A percentile compares a stretch with the other conserved stretches of the same genome.
phyloP scores from a whole-genome alignment of 2,888 invertebrate genomes.

The Trichogramma dendrolimi region DNA sequence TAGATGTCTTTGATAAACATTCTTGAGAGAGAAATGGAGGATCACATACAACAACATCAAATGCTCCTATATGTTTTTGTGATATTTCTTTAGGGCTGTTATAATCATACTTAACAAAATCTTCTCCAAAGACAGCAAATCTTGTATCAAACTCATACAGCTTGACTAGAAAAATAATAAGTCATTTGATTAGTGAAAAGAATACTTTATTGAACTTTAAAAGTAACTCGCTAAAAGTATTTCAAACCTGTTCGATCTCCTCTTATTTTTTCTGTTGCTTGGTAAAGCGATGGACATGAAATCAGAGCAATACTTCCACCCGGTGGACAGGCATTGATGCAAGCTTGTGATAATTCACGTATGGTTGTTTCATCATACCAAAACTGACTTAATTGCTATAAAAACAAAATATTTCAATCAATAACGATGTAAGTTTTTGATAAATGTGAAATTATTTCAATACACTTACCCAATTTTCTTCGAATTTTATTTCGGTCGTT shows the following conservation, averaged over 20 bases:
- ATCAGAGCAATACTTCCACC: constrained; percentile 73
- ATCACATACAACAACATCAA: constrained; percentile 85
- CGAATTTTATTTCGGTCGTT: constrained; percentile 58
- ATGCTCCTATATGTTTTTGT: constrained; percentile 58
- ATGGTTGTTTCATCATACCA: constrained; percentile 90
- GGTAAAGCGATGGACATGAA: constrained; percentile 84
- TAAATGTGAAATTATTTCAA: constrained; percentile 13
- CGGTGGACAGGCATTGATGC: constrained; percentile 56
- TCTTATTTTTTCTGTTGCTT: constrained; percentile 58
- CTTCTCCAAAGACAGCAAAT: constrained; percentile 71
- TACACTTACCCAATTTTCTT: constrained; percentile 74
- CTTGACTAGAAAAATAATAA: constrained; percentile 57
- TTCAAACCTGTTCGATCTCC: constrained; percentile 54
- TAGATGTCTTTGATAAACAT: constrained; percentile 78
- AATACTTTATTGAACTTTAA: constrained; percentile 1
- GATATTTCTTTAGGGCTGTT: constrained; percentile 70
- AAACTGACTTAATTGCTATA: constrained; percentile 93
- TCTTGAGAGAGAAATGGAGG: constrained; percentile 94
- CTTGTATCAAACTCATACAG: constrained; percentile 82
- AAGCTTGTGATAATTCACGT: constrained; percentile 65
- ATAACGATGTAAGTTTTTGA: constrained; percentile 4
- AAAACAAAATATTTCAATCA: constrained; percentile 31
- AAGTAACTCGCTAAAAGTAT: constrained; percentile 2
- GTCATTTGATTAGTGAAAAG: constrained; percentile 19
- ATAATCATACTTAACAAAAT: constrained; percentile 86